These are phyloP conservation scores for Chaetodon auriga DNA, from an alignment of 2,113 vertebrate genomes.

Conservation along the genomic window DNA sequence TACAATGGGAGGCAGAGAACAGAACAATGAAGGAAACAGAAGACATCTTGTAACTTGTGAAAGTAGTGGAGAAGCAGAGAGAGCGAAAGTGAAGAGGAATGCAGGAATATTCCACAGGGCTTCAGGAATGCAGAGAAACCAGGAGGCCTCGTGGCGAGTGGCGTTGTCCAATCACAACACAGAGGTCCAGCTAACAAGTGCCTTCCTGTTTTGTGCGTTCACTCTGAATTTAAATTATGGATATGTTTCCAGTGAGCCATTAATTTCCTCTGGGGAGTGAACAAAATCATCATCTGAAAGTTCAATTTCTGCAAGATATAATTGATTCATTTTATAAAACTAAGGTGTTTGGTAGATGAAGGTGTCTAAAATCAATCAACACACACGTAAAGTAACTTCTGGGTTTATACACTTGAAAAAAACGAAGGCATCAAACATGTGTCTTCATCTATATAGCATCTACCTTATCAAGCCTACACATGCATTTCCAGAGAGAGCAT, in stretches of 20 bases:
- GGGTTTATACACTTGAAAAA: not conserved
- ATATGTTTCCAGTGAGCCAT: not conserved
- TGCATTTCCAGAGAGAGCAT: not conserved
- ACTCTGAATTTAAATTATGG: slow-evolving; percentile 16
- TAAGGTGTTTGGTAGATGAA: not conserved
- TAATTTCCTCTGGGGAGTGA: not conserved
- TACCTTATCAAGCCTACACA: not conserved
- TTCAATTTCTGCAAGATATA: no score
- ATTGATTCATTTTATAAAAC: not conserved
- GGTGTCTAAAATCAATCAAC: not conserved
- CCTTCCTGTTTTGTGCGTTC: slow-evolving; percentile 55
- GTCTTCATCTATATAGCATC: not conserved
- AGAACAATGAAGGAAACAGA: not conserved
- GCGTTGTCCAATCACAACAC: slow-evolving; percentile 56
- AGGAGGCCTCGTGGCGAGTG: slow-evolving; percentile 58
- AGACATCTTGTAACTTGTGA: not conserved
- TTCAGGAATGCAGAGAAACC: slow-evolving; percentile 74
- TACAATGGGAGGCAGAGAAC: not conserved
- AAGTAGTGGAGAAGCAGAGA: not conserved
- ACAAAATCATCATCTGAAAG: not conserved
- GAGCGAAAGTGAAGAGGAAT: slow-evolving; percentile 43
- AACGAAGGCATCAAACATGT: not conserved
- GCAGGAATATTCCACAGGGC: slow-evolving; percentile 67
- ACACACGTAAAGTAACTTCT: not conserved
- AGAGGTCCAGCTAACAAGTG: slow-evolving; percentile 46